Evolutionary conservation across 2,888 invertebrate genomes (phyloP), one percentile per base, ranked within the genome.

Genomic region (Physocephala rufipes): DNA sequence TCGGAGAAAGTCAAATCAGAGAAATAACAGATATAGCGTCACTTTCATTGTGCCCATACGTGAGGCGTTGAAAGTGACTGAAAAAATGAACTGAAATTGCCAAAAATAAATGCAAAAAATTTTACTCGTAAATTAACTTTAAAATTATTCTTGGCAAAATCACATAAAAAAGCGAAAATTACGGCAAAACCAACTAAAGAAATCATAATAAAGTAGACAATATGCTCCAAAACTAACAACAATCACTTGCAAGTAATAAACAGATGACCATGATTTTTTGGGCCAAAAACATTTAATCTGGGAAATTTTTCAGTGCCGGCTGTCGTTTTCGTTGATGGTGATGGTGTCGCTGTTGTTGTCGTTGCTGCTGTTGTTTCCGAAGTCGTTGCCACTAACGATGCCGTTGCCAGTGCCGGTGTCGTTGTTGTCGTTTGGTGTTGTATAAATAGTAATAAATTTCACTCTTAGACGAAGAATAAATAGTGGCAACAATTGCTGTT

Each of bases 81-180:
- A 36, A 9, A 36, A 4, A 9, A 36, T 7, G 36, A 36, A 36
- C 5, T 36, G 5, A 36, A 9, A 36, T 9, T 36, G 36, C 53
- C 53, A 53, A 53, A 21, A 66, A 43, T 15, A 59, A 67, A 67
- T 61, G 47, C 59, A 59, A 45, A 61, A 59, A 47, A 28, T 59
- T 36, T 55, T 55, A n/a, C n/a, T n/a, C n/a, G n/a, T n/a, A 53
- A 66, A 67, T 67, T 47, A 67, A 67, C 49, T 47, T 66, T 49
- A 53, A 53, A 53, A 53, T 24, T 53, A 67, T 67, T 67, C 43
- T 58, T 36, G 24, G 43, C 55, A 45, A 55, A 24, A 13, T n/a
- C n/a, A n/a, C n/a, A n/a, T n/a, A n/a, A n/a, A n/a, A n/a, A n/a
- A n/a, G n/a, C n/a, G n/a, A n/a, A n/a, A n/a, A n/a, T n/a, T n/a